Percentiles rank a stretch among this genome's conserved stretches.
Evolutionary conservation across 2,113 vertebrate species (phyloP).

Genomic region (Clarias macrocephalus): DNA sequence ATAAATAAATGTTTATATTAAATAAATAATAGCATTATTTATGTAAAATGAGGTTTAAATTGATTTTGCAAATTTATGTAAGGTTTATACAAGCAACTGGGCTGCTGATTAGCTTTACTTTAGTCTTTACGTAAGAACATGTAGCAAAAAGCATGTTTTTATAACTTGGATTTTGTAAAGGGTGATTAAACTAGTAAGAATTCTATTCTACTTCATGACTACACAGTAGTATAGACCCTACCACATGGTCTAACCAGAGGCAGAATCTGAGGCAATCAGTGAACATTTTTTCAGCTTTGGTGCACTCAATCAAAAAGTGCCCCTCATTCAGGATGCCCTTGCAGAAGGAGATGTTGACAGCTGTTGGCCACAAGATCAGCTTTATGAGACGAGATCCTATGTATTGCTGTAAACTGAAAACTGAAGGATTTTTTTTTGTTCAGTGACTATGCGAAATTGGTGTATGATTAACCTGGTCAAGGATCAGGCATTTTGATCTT

Average conservation of each 20-base stretch:
- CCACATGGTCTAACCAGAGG: not conserved
- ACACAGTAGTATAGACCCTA: not conserved
- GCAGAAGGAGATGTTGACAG: slow-evolving; percentile 20
- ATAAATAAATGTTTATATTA: not conserved
- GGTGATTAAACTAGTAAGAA: not conserved
- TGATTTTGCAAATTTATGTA: not conserved
- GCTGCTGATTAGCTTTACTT: not conserved
- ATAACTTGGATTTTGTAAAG: not conserved
- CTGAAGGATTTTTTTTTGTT: not conserved
- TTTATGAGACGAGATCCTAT: not conserved
- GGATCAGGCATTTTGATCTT: slow-evolving; percentile 33
- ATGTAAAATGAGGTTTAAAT: not conserved
- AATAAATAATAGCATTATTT: not conserved
- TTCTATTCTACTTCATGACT: not conserved
- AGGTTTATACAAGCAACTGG: not conserved
- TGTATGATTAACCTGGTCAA: slow-evolving; percentile 41
- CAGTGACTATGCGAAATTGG: slow-evolving; percentile 28
- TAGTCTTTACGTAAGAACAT: not conserved
- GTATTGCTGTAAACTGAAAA: not conserved
- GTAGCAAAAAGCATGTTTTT: not conserved
- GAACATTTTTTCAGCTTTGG: slow-evolving; percentile 7
- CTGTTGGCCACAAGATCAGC: slow-evolving; percentile 6
- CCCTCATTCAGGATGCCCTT: not conserved
- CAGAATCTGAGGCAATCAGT: not conserved
- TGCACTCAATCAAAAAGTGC: slow-evolving; percentile 11